phyloP scores from a whole-genome alignment of 2,888 invertebrate species.

The Slavum lentiscoides region DNA sequence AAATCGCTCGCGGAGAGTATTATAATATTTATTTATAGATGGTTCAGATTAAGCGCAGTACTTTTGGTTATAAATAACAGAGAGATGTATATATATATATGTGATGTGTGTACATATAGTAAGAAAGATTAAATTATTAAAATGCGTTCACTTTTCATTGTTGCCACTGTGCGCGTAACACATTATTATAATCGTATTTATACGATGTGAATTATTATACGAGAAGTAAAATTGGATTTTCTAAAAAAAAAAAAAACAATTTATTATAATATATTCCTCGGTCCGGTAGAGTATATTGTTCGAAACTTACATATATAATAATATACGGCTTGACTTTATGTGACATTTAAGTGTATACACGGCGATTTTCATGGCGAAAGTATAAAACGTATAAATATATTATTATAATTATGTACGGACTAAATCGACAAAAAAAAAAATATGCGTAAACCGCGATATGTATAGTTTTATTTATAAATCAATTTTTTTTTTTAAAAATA shows the following conservation, averaged over 20 bases:
- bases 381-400: too few relatives aligned
- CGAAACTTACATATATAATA: too few relatives aligned
- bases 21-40: not conserved
- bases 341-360: too few relatives aligned
- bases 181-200: not conserved
- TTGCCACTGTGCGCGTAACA: not conserved
- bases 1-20: not conserved
- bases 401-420: too few relatives aligned
- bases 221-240: not conserved
- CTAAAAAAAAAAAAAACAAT: not conserved
- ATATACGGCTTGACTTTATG: too few relatives aligned
- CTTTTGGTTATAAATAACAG: not conserved
- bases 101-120: too few relatives aligned
- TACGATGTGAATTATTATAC: conserved; percentile 5
- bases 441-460: too few relatives aligned
- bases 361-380: too few relatives aligned
- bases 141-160: not conserved
- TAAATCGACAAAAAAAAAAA: not conserved
- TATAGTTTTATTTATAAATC: too few relatives aligned
- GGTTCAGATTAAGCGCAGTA: not conserved
- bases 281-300: not conserved
- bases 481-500: too few relatives aligned
- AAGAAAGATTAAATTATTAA: conserved; percentile 10
- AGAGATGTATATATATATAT: not conserved
- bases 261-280: not conserved